Percentiles rank a stretch among this genome's conserved stretches.
These are phyloP conservation scores for Dreissena rostriformis DNA, from an alignment of 1,140 invertebrate species.

Conservation along the genomic window DNA sequence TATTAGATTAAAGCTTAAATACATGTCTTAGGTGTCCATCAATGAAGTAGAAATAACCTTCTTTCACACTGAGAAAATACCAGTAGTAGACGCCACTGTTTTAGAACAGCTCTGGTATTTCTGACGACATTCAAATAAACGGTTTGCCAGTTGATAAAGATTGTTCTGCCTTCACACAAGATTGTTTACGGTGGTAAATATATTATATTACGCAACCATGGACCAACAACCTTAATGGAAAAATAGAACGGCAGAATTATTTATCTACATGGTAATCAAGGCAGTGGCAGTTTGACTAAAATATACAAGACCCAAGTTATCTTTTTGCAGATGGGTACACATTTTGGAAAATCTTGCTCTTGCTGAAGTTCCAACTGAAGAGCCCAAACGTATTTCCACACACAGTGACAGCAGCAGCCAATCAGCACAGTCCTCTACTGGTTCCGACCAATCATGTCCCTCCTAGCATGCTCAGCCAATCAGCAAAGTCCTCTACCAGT, in stretches of 20 bases:
- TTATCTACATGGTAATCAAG: not conserved
- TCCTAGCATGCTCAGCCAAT: slow-evolving; percentile 14
- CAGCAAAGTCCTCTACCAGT: not conserved
- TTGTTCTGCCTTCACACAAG: not conserved
- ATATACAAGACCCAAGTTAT: not conserved
- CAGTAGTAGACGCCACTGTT: too few species aligned
- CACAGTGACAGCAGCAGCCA: slow-evolving; percentile 60
- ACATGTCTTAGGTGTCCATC: too few species aligned
- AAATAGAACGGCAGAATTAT: not conserved
- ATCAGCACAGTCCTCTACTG: slow-evolving; percentile 16
- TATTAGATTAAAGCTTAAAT: too few species aligned
- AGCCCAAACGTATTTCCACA: slow-evolving; percentile 61
- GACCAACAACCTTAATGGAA: not conserved
- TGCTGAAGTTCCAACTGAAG: slow-evolving; percentile 70
- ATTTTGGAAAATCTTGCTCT: slow-evolving; percentile 71
- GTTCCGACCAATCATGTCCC: slow-evolving; percentile 44
- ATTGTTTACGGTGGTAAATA: not conserved
- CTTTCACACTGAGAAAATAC: too few species aligned
- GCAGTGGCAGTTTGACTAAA: not conserved
- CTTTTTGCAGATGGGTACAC: slow-evolving; percentile 72
- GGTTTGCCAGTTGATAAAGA: not conserved
- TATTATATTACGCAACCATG: not conserved
- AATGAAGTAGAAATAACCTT: too few species aligned
- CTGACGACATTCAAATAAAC: too few species aligned
- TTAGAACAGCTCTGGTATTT: too few species aligned